phyloP scores from a whole-genome alignment of 1,140 invertebrate genomes.

The Drosophila tani region DNA sequence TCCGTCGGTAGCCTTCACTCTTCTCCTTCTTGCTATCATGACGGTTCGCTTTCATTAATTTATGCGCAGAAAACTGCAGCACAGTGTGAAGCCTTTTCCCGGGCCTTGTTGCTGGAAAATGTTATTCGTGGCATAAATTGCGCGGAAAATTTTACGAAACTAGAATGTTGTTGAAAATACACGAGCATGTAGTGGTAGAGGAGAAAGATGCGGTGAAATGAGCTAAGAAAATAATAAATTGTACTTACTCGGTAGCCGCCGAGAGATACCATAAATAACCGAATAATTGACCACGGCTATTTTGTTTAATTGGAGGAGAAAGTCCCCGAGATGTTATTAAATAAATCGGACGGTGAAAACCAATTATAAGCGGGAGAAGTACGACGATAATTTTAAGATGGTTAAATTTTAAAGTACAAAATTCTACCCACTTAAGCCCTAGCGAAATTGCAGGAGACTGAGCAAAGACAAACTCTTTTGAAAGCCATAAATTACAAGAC shows the following conservation, averaged over 20 bases:
- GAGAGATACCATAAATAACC: constrained; percentile 30
- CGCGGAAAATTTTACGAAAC: constrained; percentile 41
- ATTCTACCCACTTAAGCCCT: not conserved
- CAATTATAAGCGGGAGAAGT: not conserved
- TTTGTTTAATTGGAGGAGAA: constrained; percentile 27
- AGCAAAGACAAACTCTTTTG: not conserved
- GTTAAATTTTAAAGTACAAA: not conserved
- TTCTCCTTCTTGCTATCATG: constrained; percentile 4
- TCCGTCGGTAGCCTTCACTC: constrained; percentile 5
- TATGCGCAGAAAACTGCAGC: constrained; percentile 68
- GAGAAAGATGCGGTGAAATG: constrained; percentile 14
- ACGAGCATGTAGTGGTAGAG: constrained; percentile 4
- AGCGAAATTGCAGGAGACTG: not conserved
- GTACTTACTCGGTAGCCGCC: constrained; percentile 14
- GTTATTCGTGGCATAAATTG: constrained; percentile 49
- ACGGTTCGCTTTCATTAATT: constrained; percentile 56
- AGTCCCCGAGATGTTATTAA: not conserved
- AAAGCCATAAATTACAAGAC: constrained; percentile 58
- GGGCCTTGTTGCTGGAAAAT: constrained; percentile 47
- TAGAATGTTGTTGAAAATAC: constrained; percentile 44
- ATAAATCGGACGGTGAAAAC: not conserved
- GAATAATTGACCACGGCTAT: constrained; percentile 23
- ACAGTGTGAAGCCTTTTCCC: constrained; percentile 64
- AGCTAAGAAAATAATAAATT: constrained; percentile 43
- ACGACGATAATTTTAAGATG: not conserved